Evolutionary conservation across 2,113 vertebrate genomes (phyloP).

Genomic region (Desmodus rotundus): DNA sequence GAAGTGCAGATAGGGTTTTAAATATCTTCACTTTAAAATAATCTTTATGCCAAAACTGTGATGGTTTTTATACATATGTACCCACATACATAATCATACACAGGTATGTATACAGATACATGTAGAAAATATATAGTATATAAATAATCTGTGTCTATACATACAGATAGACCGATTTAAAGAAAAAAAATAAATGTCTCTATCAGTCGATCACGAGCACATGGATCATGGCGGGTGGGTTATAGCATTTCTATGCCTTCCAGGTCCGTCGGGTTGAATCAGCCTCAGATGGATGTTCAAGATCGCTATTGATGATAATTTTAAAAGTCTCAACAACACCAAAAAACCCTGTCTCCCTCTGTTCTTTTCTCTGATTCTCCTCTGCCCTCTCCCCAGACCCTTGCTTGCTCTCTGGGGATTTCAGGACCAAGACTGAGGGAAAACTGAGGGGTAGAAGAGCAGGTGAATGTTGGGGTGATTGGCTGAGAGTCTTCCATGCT

Average conservation of each 20-base stretch:
- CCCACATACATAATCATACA: not conserved
- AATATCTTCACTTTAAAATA: constrained; percentile 3
- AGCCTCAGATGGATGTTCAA: not conserved
- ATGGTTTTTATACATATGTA: not conserved
- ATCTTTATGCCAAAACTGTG: not conserved
- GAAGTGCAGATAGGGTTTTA: not conserved
- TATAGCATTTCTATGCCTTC: not conserved
- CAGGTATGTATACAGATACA: not conserved
- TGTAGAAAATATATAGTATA: not conserved
- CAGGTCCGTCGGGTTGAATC: rapidly evolving
- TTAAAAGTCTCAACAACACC: not conserved
- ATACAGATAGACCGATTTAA: not conserved
- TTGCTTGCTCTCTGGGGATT: not conserved
- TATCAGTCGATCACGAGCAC: not conserved
- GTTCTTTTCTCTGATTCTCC: not conserved
- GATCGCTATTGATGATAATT: not conserved
- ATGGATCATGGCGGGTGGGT: not conserved
- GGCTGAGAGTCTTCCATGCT: not conserved
- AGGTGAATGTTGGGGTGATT: not conserved
- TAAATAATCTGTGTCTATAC: not conserved
- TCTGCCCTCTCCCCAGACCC: not conserved
- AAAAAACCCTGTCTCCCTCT: not conserved
- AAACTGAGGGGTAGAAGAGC: rapidly evolving
- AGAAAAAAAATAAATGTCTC: not conserved
- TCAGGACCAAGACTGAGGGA: not conserved